A percentile compares a stretch with the other conserved stretches of the same genome.
Conservation (phyloP, 2,113 vertebrate genomes). For the Raja brachyura region DNA sequence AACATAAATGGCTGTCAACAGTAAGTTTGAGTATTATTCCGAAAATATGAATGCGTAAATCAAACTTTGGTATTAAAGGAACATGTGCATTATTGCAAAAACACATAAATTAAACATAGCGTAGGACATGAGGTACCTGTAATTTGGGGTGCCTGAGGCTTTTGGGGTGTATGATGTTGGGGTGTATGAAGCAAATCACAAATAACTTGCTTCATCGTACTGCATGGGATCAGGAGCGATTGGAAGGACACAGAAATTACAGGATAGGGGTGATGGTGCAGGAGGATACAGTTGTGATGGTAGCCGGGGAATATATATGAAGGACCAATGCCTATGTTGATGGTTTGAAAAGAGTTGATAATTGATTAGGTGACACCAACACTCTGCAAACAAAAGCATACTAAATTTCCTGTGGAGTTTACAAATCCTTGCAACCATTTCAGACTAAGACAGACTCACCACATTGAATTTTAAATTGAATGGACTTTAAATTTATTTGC, state of each 20-base stretch:
- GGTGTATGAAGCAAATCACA: not conserved
- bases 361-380: not conserved
- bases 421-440: not conserved
- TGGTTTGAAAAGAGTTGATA: not conserved
- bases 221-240: not conserved
- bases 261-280: not conserved
- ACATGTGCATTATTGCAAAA: no score
- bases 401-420: not conserved
- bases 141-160: no score
- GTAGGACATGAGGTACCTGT: no score
- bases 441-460: not conserved
- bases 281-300: not conserved
- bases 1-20: no score
- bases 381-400: not conserved
- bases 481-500: not conserved
- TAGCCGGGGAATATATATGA: not conserved
- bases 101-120: no score
- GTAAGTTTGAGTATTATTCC: no score
- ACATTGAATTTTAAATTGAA: no score
- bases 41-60: no score
- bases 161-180: no score
- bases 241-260: not conserved
- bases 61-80: no score
- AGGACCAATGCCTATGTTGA: not conserved
- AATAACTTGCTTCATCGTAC: not conserved